These are phyloP conservation scores for Malaclemys terrapin DNA, from an alignment of 2,113 vertebrate species.

Conservation along the genomic window DNA sequence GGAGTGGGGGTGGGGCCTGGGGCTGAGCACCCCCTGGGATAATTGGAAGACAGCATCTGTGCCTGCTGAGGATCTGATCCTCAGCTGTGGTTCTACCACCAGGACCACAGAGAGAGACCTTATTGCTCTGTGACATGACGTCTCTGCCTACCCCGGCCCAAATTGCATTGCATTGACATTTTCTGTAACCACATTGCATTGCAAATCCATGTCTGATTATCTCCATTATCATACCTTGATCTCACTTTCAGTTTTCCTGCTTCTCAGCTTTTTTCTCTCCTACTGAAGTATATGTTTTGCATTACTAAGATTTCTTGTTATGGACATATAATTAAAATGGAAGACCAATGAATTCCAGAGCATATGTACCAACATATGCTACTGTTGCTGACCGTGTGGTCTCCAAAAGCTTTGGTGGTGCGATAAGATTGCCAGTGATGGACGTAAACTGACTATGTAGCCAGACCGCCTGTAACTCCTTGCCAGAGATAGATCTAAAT, in stretches of 20 bases:
- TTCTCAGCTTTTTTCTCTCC: background rate
- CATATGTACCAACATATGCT: background rate
- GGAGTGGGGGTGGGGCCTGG: too few species aligned
- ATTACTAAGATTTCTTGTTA: background rate
- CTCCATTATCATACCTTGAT: background rate
- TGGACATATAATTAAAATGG: background rate
- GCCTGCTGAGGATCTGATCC: background rate
- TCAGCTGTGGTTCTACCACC: background rate
- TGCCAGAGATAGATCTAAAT: background rate
- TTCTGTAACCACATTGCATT: background rate
- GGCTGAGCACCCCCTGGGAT: too few species aligned
- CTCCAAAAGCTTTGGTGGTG: background rate
- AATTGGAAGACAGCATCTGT: too few species aligned
- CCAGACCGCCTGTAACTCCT: background rate
- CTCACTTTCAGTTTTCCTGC: background rate
- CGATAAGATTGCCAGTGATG: background rate
- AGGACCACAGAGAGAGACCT: background rate
- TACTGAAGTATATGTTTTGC: background rate
- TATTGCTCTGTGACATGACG: background rate
- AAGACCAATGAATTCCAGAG: background rate
- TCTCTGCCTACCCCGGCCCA: background rate
- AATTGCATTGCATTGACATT: background rate
- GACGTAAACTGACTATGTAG: background rate
- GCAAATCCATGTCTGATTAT: background rate
- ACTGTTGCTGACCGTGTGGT: background rate